Evolutionary conservation across 2,888 invertebrate species (phyloP), one percentile per base, ranked within the genome.

Genomic region (Yponomeuta plumbellus): DNA sequence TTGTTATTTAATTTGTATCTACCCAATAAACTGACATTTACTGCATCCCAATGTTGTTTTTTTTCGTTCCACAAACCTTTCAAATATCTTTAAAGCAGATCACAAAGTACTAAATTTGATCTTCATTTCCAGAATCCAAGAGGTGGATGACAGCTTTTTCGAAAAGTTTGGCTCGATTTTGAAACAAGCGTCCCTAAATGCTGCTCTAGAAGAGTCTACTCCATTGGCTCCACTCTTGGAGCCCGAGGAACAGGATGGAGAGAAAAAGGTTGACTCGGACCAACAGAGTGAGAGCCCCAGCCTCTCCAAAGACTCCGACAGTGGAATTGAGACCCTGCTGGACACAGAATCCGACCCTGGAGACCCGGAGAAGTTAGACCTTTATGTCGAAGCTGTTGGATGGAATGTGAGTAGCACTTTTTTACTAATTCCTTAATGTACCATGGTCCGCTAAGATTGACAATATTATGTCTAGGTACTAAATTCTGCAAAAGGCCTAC

Each of bases 81-180:
- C 34, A 34, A 34, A 8, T 34, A 34, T 10, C 34, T 52, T 52
- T 0, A 52, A 17, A 52, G 44, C 17, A 13, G 3, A 52, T 17
- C 17, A 13, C 13, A 17, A 34, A 34, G 34, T 34, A 34, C 34
- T 34, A 34, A 34, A 34, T 8, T 8, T 8, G 8, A 34, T 34
- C 34, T 10, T 34, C 8, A 34, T 34, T 34, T 34, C 65, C 89
- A 96, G 96, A 88, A 93, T 96, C 71, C 96, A 96, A 88, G 95
- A 96, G 86, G 92, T 95, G 21, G 96, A 96, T 81, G 96, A 95
- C 73, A 95, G 96, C 65, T 96, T 96, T 84, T 96, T 97, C 80
- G 96, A 96, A 81, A 95, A 95, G 76, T 95, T 96, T 74, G 96
- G 96, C 0, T 94, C 95, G 0, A 88, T 96, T 65, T 84, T 96